phyloP scores from a whole-genome alignment of 1,140 invertebrate genomes.

The Neodiprion lecontei region DNA sequence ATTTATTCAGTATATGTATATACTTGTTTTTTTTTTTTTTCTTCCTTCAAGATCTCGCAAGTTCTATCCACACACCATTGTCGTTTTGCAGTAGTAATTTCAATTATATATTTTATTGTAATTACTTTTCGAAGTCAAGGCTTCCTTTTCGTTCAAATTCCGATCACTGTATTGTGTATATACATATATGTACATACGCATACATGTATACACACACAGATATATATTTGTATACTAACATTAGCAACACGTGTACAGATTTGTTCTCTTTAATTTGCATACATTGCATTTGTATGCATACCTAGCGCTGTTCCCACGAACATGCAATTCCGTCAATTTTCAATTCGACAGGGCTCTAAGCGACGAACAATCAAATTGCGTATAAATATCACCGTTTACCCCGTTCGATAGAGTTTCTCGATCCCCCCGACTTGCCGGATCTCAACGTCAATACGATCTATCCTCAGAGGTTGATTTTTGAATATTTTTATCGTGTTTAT shows the following conservation, averaged over 20 bases:
- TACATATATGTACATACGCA: no score
- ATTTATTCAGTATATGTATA: no score
- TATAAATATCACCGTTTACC: no score
- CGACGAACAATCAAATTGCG: no score
- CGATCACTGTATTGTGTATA: no score
- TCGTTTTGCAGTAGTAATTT: neutral
- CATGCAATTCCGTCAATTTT: neutral
- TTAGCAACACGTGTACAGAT: neutral
- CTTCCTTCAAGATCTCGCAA: neutral
- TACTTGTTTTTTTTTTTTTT: neutral
- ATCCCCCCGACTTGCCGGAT: neutral
- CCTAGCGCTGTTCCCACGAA: neutral
- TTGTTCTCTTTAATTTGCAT: neutral
- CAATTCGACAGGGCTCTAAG: no score
- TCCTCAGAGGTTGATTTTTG: neutral
- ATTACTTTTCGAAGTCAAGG: neutral
- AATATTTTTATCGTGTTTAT: neutral
- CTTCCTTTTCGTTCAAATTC: neutral
- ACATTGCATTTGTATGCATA: neutral
- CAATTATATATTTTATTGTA: neutral
- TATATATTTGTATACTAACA: neutral
- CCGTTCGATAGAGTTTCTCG: no score
- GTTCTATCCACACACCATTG: neutral
- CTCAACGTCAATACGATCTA: neutral
- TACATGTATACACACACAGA: neutral